Conservation (phyloP, 2,888 invertebrate genomes). For the Tenthredo livida region DNA sequence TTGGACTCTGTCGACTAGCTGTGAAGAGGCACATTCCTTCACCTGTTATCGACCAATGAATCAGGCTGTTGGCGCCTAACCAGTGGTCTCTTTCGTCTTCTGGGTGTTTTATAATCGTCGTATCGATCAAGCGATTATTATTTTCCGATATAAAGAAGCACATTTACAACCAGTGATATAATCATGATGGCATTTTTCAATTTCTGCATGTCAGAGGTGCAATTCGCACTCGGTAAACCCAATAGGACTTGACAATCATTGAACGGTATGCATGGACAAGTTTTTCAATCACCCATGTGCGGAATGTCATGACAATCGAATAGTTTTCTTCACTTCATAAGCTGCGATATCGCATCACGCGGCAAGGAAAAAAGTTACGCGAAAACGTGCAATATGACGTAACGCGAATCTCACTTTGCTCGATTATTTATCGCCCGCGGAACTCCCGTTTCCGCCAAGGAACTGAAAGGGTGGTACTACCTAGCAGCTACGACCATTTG, state of each 20-base stretch:
- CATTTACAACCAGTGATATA: not conserved
- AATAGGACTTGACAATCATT: not conserved
- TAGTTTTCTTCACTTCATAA: not conserved
- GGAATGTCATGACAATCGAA: not conserved
- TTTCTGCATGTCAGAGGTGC: not conserved
- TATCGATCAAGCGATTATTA: slow-evolving; percentile 16
- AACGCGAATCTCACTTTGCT: not conserved
- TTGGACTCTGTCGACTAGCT: slow-evolving; percentile 9
- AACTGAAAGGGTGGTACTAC: not conserved
- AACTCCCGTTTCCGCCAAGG: not conserved
- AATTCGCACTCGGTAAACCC: not conserved
- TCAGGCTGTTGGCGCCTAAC: slow-evolving; percentile 41
- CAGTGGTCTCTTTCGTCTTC: not conserved
- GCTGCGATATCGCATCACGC: not conserved
- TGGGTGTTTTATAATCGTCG: not conserved
- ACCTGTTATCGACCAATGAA: slow-evolving; percentile 31
- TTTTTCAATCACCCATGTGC: not conserved
- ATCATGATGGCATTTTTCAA: not conserved
- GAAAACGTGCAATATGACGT: not conserved
- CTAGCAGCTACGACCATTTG: not conserved
- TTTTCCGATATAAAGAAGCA: not conserved
- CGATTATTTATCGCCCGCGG: not conserved
- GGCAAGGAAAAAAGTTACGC: not conserved
- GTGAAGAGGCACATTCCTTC: not conserved
- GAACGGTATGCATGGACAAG: not conserved